Conservation (phyloP, 2,113 vertebrate species). For the Microtus pennsylvanicus region DNA sequence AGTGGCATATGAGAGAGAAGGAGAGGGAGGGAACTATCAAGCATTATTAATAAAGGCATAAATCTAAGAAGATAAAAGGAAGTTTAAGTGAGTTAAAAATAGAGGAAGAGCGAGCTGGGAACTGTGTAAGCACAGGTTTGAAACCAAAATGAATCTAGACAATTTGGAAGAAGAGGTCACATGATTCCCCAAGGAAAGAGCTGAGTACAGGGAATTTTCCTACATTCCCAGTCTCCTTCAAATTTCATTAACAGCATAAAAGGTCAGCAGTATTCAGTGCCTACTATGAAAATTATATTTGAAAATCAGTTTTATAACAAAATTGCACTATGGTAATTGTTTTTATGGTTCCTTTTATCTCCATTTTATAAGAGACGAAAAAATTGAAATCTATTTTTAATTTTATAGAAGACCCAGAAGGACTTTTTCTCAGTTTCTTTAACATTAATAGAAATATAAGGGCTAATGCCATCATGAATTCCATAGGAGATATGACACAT, state of each 20-base stretch:
- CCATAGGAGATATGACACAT: background rate
- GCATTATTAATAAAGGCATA: background rate
- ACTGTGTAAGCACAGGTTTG: background rate
- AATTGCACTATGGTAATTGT: background rate
- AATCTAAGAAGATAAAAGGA: background rate
- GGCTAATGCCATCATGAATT: constrained; percentile 31
- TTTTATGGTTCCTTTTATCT: constrained; percentile 47
- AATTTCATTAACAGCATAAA: constrained; percentile 25
- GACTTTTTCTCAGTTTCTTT: constrained; percentile 12
- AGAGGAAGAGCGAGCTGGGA: background rate
- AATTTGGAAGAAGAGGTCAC: background rate
- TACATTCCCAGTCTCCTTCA: background rate
- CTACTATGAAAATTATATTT: constrained; percentile 45
- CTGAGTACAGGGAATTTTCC: background rate
- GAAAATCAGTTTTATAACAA: constrained; percentile 44
- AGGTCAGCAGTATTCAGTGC: background rate
- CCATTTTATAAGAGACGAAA: constrained; percentile 7
- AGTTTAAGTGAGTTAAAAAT: background rate
- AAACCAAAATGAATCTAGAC: background rate
- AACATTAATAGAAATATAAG: constrained; percentile 10
- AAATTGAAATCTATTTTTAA: constrained; percentile 37
- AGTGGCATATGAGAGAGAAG: background rate
- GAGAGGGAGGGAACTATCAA: background rate
- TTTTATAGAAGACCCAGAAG: constrained; percentile 3
- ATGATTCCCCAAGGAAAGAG: background rate